These are phyloP conservation scores for Champsocephalus gunnari DNA, from an alignment of 2,797 vertebrate species.

Conservation along the genomic window DNA sequence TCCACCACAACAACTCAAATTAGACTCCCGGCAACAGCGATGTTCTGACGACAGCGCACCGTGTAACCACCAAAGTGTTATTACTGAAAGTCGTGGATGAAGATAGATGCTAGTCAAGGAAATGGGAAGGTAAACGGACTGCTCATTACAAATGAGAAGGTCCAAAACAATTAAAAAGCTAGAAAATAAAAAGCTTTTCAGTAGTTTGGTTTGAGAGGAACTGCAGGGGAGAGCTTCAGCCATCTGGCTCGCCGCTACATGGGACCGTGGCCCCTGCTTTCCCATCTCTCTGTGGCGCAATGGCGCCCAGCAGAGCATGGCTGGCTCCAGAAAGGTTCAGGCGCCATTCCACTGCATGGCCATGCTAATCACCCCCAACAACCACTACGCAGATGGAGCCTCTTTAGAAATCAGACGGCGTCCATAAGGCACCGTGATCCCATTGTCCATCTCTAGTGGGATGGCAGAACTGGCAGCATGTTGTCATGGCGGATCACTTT, in stretches of 20 bases:
- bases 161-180: conserved; percentile 29
- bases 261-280: conserved; percentile 40
- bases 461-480: conserved; percentile 36
- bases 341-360: conserved; percentile 66
- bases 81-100: conserved; percentile 14
- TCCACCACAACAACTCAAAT: conserved; percentile 47
- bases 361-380: conserved; percentile 77
- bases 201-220: conserved; percentile 41
- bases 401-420: conserved; percentile 71
- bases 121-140: not conserved
- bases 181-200: conserved; percentile 23
- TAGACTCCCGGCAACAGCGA: conserved; percentile 25
- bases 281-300: conserved; percentile 51
- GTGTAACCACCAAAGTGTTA: conserved; percentile 11
- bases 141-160: conserved; percentile 35
- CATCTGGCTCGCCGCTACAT: conserved; percentile 70
- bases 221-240: conserved; percentile 57
- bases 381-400: conserved; percentile 76
- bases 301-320: conserved; percentile 61
- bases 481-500: conserved; percentile 35
- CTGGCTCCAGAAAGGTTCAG: conserved; percentile 58
- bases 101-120: conserved; percentile 21
- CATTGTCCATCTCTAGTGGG: conserved; percentile 49
- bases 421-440: conserved; percentile 68
- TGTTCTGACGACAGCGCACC: conserved; percentile 25